phyloP scores from a whole-genome alignment of 2,797 vertebrate genomes.

The Anomalospiza imberbis region DNA sequence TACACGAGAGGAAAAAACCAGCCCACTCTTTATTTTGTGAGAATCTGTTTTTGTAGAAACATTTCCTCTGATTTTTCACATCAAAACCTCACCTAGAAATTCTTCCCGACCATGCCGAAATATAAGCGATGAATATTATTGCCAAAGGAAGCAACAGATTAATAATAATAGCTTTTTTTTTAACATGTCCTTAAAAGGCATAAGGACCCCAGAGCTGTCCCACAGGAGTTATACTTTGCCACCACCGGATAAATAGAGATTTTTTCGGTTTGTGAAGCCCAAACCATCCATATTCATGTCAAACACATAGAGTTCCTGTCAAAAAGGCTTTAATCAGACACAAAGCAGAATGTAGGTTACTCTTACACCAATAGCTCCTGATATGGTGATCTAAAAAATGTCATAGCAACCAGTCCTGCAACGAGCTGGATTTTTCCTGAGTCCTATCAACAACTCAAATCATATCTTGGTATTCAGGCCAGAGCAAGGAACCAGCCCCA shows the following conservation, averaged over 20 bases:
- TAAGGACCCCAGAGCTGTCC: neutral
- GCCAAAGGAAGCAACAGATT: neutral
- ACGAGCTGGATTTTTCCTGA: neutral
- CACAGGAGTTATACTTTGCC: neutral
- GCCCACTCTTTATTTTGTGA: neutral
- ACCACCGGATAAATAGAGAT: neutral
- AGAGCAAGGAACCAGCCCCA: neutral
- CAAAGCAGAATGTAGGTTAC: slow-evolving; percentile 3
- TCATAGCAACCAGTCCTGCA: slow-evolving; percentile 15
- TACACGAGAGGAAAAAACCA: neutral
- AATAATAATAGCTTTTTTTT: slow-evolving; percentile 20
- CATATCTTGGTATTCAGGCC: neutral
- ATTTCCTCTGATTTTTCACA: neutral
- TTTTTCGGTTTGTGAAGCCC: neutral
- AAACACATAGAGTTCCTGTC: neutral
- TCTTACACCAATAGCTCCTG: neutral
- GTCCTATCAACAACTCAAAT: neutral
- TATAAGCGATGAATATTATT: neutral
- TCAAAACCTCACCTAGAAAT: neutral
- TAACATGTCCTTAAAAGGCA: neutral
- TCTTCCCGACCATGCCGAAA: neutral
- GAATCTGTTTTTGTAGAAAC: neutral
- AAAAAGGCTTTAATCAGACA: slow-evolving; percentile 26
- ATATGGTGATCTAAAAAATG: neutral
- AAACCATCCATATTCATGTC: slow-evolving; percentile 41